phyloP scores from a whole-genome alignment of 2,113 vertebrate genomes.

The Pangasianodon gigas region DNA sequence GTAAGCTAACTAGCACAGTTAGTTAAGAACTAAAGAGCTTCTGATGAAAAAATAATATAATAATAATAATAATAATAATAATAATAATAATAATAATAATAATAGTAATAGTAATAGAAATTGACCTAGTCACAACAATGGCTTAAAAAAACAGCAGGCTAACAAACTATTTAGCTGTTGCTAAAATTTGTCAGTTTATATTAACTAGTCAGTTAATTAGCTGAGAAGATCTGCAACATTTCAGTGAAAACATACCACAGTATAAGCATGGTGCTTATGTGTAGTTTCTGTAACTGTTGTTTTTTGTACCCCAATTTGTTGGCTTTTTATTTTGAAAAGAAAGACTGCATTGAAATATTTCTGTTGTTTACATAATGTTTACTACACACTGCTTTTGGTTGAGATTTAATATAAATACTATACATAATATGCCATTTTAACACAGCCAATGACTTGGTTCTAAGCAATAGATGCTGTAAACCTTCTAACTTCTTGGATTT shows the following conservation, averaged over 20 bases:
- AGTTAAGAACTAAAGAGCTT: background rate
- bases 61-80: background rate
- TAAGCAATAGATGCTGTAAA: background rate
- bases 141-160: background rate
- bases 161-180: background rate
- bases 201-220: background rate
- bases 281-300: background rate
- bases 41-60: background rate
- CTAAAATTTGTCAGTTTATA: background rate
- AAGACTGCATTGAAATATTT: background rate
- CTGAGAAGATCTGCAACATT: background rate
- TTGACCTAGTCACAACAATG: background rate
- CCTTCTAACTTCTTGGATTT: background rate
- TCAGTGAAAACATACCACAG: background rate
- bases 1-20: background rate
- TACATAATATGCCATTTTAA: background rate
- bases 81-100: background rate
- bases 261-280: background rate
- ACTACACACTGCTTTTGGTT: background rate
- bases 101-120: background rate
- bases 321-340: background rate
- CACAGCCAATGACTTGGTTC: background rate
- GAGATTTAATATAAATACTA: background rate
- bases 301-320: background rate
- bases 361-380: background rate